Percentiles rank a stretch among this genome's conserved stretches.
phyloP scores from a whole-genome alignment of 1,140 invertebrate genomes.

The Drosophila nikananu region DNA sequence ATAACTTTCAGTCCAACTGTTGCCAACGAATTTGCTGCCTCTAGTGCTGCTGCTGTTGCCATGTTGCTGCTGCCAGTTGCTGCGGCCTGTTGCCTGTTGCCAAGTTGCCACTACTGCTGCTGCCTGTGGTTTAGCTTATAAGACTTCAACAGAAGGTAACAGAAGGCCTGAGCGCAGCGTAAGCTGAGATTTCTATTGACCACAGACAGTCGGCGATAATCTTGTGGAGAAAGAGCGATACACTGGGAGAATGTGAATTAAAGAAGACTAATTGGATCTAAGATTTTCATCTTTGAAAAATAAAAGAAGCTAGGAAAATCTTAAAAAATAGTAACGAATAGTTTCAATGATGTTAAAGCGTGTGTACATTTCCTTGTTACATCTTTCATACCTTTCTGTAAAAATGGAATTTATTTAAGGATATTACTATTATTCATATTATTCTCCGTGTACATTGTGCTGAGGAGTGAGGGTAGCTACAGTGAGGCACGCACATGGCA shows the following conservation, averaged over 20 bases:
- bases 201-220: conserved; percentile 47
- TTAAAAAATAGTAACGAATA: neutral
- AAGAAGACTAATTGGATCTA: no score
- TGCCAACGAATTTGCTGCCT: conserved; percentile 30
- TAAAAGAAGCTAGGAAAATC: no score
- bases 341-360: neutral
- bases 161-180: conserved; percentile 56
- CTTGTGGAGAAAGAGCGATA: conserved; percentile 7
- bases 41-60: conserved; percentile 39
- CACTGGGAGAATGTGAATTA: neutral
- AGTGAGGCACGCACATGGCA: conserved; percentile 67
- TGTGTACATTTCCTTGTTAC: neutral
- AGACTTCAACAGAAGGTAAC: conserved; percentile 75
- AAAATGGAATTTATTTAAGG: neutral
- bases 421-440: neutral
- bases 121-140: conserved; percentile 75
- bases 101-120: conserved; percentile 37
- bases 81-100: conserved; percentile 40
- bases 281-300: no score
- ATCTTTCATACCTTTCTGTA: neutral
- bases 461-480: neutral
- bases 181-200: conserved; percentile 77
- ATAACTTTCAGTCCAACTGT: conserved; percentile 81
- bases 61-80: conserved; percentile 25
- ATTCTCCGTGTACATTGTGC: neutral